Percentiles rank a stretch among this genome's conserved stretches.
Conservation (phyloP, 2,888 invertebrate species). For the Phoronis australis region DNA sequence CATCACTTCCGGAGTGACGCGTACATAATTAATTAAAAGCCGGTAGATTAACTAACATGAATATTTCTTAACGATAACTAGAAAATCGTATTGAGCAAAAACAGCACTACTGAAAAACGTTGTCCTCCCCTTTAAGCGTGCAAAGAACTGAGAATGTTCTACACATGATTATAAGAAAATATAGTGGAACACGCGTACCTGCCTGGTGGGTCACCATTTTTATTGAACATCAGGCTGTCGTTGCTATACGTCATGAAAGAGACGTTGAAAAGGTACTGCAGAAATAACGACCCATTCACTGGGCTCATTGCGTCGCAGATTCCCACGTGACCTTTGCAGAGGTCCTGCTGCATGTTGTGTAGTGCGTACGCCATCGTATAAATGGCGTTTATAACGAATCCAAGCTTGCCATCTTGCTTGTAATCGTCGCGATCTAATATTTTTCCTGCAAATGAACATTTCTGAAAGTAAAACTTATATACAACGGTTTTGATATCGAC, state of each 20-base stretch:
- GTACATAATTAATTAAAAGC: no score
- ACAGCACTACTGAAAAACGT: no score
- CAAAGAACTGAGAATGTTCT: no score
- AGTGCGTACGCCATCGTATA: conserved; percentile 71
- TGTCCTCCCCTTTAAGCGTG: no score
- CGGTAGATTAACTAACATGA: no score
- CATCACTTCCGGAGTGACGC: no score
- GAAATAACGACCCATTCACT: conserved; percentile 65
- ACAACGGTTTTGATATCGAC: no score
- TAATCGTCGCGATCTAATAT: conserved; percentile 59
- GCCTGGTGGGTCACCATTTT: conserved; percentile 72
- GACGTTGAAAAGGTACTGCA: conserved; percentile 67
- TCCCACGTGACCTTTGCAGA: conserved; percentile 57
- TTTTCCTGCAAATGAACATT: no score
- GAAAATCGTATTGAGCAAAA: no score
- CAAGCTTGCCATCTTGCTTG: conserved; percentile 72
- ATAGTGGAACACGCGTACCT: conserved; percentile 60
- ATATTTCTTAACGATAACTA: no score
- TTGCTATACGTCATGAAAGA: conserved; percentile 62
- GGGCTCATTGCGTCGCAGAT: conserved; percentile 65
- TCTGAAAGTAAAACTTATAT: no score
- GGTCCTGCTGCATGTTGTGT: conserved; percentile 64
- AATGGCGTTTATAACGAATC: conserved; percentile 73
- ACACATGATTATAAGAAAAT: no score
- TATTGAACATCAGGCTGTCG: conserved; percentile 67